phyloP scores from a whole-genome alignment of 2,113 vertebrate genomes.

The Oceanites oceanicus region DNA sequence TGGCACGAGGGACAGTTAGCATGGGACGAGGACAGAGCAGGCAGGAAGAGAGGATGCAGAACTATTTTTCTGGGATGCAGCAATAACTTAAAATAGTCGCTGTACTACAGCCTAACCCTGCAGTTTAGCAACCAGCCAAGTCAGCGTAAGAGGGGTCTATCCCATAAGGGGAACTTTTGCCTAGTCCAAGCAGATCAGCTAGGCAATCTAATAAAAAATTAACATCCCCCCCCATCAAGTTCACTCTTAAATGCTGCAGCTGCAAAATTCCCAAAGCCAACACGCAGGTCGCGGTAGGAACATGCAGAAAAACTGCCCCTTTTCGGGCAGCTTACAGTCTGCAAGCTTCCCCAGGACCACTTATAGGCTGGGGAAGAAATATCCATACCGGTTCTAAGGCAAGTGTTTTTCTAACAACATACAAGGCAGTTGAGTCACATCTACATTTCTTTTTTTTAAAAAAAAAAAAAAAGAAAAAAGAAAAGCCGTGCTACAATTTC shows the following conservation, averaged over 20 bases:
- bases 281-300: background rate
- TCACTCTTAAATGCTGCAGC: background rate
- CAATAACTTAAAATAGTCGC: background rate
- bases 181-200: background rate
- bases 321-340: background rate
- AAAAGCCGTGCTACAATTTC: background rate
- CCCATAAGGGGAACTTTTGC: background rate
- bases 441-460: background rate
- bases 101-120: background rate
- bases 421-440: background rate
- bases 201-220: background rate
- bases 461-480: no score
- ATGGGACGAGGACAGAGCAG: background rate
- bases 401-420: background rate
- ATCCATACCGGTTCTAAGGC: background rate
- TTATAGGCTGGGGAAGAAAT: background rate
- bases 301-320: background rate
- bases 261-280: background rate
- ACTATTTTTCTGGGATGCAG: background rate
- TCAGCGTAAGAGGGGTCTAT: background rate
- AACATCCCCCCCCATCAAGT: background rate
- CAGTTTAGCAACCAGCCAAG: background rate
- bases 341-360: background rate
- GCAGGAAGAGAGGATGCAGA: background rate
- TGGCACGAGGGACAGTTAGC: background rate